Percentiles rank a stretch among this genome's conserved stretches.
Conservation (phyloP, 2,797 vertebrate genomes). For the Diglossa cyanea region DNA sequence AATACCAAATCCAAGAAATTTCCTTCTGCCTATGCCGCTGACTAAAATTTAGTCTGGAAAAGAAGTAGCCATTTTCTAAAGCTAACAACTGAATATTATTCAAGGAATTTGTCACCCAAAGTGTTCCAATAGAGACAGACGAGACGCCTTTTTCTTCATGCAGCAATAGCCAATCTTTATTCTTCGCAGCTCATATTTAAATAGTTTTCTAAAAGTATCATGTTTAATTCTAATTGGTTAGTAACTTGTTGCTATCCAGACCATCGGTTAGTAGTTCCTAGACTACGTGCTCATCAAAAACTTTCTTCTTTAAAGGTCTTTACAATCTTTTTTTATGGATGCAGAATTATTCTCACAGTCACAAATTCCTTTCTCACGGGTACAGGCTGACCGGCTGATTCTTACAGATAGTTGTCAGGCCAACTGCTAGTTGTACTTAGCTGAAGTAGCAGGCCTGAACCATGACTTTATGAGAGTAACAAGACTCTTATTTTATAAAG, state of each 20-base stretch:
- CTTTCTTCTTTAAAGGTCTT: neutral
- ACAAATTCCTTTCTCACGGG: neutral
- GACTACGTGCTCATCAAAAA: neutral
- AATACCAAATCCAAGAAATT: rapidly evolving
- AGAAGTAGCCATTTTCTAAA: neutral
- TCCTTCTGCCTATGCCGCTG: neutral
- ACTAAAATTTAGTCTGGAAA: neutral
- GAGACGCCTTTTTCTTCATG: neutral
- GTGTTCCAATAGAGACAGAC: neutral
- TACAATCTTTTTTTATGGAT: neutral
- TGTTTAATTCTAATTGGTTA: neutral
- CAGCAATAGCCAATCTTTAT: neutral
- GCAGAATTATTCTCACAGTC: neutral
- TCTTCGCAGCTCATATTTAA: neutral
- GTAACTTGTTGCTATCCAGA: neutral
- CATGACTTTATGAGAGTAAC: neutral
- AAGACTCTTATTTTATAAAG: neutral
- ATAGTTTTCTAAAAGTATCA: neutral
- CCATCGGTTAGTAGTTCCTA: neutral
- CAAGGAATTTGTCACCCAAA: neutral
- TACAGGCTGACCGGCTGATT: neutral
- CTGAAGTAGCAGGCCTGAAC: neutral
- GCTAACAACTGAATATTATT: neutral
- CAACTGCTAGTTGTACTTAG: neutral
- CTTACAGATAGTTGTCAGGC: neutral